These are phyloP conservation scores for Bambusicola thoracicus DNA, from an alignment of 2,113 vertebrate genomes.

Conservation along the genomic window DNA sequence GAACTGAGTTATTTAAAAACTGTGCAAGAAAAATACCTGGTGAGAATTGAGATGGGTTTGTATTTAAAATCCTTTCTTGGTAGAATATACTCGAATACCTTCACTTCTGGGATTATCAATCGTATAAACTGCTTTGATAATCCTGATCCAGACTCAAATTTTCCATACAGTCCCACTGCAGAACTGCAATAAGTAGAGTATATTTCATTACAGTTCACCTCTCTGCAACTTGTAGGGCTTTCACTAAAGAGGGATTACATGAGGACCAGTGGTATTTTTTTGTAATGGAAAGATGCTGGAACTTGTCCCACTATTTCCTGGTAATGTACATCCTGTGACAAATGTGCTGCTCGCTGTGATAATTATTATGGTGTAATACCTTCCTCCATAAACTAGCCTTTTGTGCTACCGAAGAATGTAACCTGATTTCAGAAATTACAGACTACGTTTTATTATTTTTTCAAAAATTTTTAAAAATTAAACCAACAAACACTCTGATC, in stretches of 20 bases:
- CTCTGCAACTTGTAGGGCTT: not conserved
- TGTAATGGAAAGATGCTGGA: not conserved
- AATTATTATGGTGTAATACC: not conserved
- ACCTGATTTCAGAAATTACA: not conserved
- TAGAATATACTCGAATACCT: not conserved
- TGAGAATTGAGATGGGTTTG: not conserved
- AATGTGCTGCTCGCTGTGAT: not conserved
- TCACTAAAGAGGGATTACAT: not conserved
- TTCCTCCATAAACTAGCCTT: not conserved
- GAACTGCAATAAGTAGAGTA: not conserved
- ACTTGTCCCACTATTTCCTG: not conserved
- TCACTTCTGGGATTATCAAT: not conserved
- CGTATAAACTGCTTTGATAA: not conserved
- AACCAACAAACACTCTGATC: not conserved
- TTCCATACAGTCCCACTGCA: not conserved
- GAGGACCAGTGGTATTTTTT: not conserved
- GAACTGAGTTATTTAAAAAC: not conserved
- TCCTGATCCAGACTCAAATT: not conserved
- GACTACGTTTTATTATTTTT: not conserved
- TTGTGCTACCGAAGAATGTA: not conserved
- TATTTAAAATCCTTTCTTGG: not conserved
- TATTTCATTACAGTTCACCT: not conserved
- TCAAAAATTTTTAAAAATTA: not conserved
- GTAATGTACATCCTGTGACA: not conserved
- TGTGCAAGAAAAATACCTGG: not conserved